Conservation (phyloP, 2,888 invertebrate species). For the Atrina japonica region DNA sequence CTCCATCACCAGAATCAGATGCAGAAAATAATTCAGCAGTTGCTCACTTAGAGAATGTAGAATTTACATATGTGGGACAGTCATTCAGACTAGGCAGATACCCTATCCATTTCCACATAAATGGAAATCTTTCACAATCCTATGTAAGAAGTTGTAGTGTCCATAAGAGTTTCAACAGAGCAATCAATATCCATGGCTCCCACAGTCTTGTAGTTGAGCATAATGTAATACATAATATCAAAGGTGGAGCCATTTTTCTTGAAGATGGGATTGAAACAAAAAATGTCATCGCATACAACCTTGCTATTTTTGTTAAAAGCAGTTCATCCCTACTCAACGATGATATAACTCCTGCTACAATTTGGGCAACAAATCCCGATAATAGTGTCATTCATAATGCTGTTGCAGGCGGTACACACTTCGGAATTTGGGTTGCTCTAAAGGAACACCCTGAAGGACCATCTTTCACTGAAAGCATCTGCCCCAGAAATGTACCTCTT, state of each 20-base stretch:
- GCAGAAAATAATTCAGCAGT: conserved; percentile 32
- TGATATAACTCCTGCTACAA: conserved; percentile 79
- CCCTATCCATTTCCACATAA: conserved; percentile 77
- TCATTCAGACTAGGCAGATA: conserved; percentile 78
- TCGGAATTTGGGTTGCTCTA: conserved; percentile 79
- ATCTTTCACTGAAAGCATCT: conserved; percentile 65
- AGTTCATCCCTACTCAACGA: conserved; percentile 76
- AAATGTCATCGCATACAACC: conserved; percentile 74
- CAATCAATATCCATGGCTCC: conserved; percentile 77
- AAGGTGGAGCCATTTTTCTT: conserved; percentile 78
- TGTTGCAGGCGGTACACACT: conserved; percentile 77
- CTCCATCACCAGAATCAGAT: conserved; percentile 50
- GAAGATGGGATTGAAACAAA: conserved; percentile 78
- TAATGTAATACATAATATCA: conserved; percentile 75
- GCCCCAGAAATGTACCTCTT: conserved; percentile 68
- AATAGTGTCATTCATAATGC: conserved; percentile 74
- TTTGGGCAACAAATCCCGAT: conserved; percentile 78
- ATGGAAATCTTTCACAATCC: conserved; percentile 71
- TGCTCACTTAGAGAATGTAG: conserved; percentile 66
- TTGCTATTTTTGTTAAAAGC: conserved; percentile 71
- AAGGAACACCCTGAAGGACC: conserved; percentile 75
- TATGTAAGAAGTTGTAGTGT: conserved; percentile 74
- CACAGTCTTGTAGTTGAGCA: conserved; percentile 68
- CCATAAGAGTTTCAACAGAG: conserved; percentile 75
- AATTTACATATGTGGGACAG: conserved; percentile 75